These are phyloP conservation scores for Poeciliopsis infans DNA, from an alignment of 2,797 vertebrate genomes.

Conservation along the genomic window DNA sequence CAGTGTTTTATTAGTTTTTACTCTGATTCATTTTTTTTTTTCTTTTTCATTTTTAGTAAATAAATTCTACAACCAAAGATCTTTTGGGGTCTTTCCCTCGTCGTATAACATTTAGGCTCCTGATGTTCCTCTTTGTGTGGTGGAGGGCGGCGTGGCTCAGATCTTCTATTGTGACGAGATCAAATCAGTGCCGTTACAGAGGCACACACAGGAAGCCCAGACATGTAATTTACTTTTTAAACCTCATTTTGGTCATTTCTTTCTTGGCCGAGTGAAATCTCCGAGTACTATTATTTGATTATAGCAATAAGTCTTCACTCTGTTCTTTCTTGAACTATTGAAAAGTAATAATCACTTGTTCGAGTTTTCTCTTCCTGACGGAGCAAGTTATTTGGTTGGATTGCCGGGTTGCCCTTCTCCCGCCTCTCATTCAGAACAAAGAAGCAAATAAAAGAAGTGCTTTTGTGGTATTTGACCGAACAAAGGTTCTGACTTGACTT, in stretches of 20 bases:
- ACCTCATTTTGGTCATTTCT: background rate
- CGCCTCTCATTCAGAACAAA: background rate
- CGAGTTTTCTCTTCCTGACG: background rate
- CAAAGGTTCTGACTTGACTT: background rate
- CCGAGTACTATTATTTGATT: background rate
- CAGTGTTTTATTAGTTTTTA: background rate
- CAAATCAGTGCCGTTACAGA: slow-evolving; percentile 31
- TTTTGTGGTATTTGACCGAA: background rate
- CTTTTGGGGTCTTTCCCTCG: slow-evolving; percentile 22
- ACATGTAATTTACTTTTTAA: background rate
- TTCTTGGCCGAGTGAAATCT: background rate
- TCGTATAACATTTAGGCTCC: slow-evolving; percentile 60
- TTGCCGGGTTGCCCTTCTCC: background rate
- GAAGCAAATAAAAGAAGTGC: too few species aligned
- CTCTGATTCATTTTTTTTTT: background rate
- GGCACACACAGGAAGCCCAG: slow-evolving; percentile 6
- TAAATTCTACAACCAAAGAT: background rate
- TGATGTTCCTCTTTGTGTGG: slow-evolving; percentile 59
- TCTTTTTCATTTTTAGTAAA: background rate
- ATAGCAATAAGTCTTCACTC: background rate
- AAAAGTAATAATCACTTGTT: background rate
- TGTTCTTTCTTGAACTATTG: background rate
- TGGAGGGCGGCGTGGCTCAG: slow-evolving; percentile 30
- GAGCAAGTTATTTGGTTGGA: background rate
- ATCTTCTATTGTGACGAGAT: slow-evolving; percentile 35